phyloP scores from a whole-genome alignment of 2,888 invertebrate genomes.

The Myathropa florea region DNA sequence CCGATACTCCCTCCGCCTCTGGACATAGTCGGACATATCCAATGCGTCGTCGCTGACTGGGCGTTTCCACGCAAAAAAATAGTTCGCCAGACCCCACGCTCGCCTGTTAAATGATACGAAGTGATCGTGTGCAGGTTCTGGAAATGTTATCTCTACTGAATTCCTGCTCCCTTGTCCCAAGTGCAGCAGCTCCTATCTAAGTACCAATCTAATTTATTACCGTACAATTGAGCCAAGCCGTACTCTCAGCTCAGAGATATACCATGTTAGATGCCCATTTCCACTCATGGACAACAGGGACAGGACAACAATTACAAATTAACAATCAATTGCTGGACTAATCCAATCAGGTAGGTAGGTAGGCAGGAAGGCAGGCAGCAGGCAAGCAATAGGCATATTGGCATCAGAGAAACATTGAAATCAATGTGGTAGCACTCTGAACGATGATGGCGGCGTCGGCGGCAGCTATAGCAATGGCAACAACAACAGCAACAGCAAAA shows the following conservation, averaged over 20 bases:
- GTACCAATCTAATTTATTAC: constrained; percentile 70
- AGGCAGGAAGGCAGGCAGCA: background rate
- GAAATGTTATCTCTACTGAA: constrained; percentile 68
- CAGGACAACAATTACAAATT: constrained; percentile 68
- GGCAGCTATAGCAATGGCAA: background rate
- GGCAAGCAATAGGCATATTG: background rate
- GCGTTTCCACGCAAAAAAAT: constrained; percentile 68
- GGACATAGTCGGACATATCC: background rate
- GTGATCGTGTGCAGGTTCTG: constrained; percentile 70
- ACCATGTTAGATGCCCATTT: constrained; percentile 65
- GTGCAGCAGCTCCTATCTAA: constrained; percentile 70
- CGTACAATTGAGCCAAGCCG: constrained; percentile 66
- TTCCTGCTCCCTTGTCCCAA: constrained; percentile 69
- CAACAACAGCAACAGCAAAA: background rate
- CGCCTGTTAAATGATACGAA: constrained; percentile 66
- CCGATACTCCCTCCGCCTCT: background rate
- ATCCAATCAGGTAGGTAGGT: constrained; percentile 53
- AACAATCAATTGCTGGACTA: constrained; percentile 69
- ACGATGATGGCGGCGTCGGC: background rate
- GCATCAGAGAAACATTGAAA: background rate
- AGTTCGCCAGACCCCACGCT: constrained; percentile 64
- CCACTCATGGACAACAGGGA: constrained; percentile 23
- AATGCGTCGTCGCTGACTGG: constrained; percentile 35
- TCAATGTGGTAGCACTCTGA: constrained; percentile 24
- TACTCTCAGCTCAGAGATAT: constrained; percentile 14